phyloP scores from a whole-genome alignment of 2,888 invertebrate species.

The Oligia strigilis region DNA sequence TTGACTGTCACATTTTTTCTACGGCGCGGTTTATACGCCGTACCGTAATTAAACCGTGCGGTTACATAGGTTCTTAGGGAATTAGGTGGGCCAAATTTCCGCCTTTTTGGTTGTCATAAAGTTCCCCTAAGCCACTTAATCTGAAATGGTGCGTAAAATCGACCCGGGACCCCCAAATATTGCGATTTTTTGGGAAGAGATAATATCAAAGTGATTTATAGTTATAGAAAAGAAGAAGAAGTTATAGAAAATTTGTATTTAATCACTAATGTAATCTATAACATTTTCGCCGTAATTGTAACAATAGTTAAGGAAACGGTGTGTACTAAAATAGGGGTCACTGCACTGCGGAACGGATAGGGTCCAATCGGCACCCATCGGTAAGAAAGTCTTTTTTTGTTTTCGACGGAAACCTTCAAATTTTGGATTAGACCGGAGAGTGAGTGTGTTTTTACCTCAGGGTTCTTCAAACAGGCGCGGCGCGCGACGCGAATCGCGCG shows the following conservation, averaged over 20 bases:
- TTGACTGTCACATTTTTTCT: not conserved
- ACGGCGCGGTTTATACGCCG: not conserved
- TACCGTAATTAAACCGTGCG: not conserved
- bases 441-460: no score
- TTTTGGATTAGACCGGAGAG: no score
- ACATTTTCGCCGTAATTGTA: not conserved
- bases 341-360: not conserved
- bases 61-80: not conserved
- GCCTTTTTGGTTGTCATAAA: constrained; percentile 1
- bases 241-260: not conserved
- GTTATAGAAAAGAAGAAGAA: no score
- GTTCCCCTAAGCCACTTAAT: constrained; percentile 36
- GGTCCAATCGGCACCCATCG: not conserved
- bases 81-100: not conserved
- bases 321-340: not conserved
- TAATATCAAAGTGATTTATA: not conserved
- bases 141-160: constrained; percentile 40
- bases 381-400: no score
- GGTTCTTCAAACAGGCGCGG: no score
- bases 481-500: no score
- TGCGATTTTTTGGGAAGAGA: not conserved
- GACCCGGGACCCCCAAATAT: not conserved
- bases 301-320: not conserved
- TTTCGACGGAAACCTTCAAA: no score
- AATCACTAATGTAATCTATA: not conserved